Conservation (phyloP, 1,140 invertebrate genomes). For the Drosophila kurseongensis region DNA sequence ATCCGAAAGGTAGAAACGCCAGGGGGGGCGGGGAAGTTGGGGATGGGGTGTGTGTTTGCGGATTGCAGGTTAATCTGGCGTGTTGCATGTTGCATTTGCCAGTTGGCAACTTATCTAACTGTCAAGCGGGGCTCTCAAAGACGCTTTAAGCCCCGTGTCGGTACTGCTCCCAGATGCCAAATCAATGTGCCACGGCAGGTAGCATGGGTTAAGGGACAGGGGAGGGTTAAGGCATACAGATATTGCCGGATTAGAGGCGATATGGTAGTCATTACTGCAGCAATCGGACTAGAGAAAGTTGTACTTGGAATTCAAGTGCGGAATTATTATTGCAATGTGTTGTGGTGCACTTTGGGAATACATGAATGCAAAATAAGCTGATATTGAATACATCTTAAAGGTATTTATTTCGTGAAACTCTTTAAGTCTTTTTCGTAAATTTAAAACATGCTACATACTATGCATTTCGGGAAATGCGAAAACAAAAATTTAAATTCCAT, state of each 20-base stretch:
- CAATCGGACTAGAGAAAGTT: conserved; percentile 5
- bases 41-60: conserved; percentile 2
- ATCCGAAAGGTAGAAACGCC: conserved; percentile 14
- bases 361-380: too few species aligned
- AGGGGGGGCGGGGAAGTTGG: not conserved
- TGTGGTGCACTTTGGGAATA: too few species aligned
- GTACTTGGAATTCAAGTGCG: not conserved
- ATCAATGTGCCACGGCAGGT: conserved; percentile 27
- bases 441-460: not conserved
- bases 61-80: conserved; percentile 46
- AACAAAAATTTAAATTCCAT: conserved; percentile 1
- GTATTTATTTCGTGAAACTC: too few species aligned
- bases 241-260: conserved; percentile 24
- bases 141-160: conserved; percentile 23
- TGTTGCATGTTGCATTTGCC: conserved; percentile 49
- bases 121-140: conserved; percentile 37
- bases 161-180: conserved; percentile 17
- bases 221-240: conserved; percentile 18
- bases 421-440: not conserved
- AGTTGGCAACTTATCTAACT: conserved; percentile 52
- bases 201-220: conserved; percentile 8
- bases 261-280: conserved; percentile 17
- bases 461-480: not conserved
- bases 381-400: too few species aligned
- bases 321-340: not conserved